Conservation (phyloP, 2,888 invertebrate genomes). For the Yponomeuta plumbellus region DNA sequence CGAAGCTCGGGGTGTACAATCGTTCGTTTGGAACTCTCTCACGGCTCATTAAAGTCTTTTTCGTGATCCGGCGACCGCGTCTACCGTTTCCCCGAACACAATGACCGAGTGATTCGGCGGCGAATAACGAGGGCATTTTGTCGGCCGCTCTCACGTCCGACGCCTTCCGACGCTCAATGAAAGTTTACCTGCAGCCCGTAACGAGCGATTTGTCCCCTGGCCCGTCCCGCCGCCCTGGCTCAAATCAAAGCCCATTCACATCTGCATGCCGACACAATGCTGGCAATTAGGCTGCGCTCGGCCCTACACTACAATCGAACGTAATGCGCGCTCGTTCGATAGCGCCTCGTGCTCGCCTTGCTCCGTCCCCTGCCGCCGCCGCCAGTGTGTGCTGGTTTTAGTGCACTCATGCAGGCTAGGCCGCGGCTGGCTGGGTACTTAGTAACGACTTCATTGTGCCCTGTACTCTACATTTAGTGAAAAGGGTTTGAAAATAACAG, state of each 20-base stretch:
- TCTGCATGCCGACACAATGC: constrained; percentile 78
- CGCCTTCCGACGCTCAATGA: constrained; percentile 77
- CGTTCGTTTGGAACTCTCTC: constrained; percentile 73
- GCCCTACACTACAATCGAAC: constrained; percentile 74
- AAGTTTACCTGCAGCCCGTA: constrained; percentile 76
- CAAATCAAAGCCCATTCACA: constrained; percentile 78
- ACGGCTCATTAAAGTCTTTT: constrained; percentile 76
- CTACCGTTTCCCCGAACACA: constrained; percentile 75
- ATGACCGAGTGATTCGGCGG: constrained; percentile 76
- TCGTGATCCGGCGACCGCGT: constrained; percentile 72
- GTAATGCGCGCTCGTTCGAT: constrained; percentile 70
- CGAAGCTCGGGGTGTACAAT: constrained; percentile 54
- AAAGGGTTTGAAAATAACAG: too few relatives aligned
- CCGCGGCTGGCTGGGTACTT: background rate
- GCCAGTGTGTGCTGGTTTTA: constrained; percentile 29
- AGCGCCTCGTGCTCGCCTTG: constrained; percentile 31
- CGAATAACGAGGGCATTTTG: constrained; percentile 77
- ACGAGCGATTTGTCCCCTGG: constrained; percentile 76
- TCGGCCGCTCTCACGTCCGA: constrained; percentile 75
- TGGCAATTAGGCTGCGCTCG: constrained; percentile 73
- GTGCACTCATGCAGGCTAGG: background rate
- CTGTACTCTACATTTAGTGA: background rate
- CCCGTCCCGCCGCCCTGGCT: constrained; percentile 47
- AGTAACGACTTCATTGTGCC: background rate
- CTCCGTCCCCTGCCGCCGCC: constrained; percentile 33